Base-by-base conservation (phyloP, 2,797 vertebrate genomes). In the Petrocephalus sullivani region DNA sequence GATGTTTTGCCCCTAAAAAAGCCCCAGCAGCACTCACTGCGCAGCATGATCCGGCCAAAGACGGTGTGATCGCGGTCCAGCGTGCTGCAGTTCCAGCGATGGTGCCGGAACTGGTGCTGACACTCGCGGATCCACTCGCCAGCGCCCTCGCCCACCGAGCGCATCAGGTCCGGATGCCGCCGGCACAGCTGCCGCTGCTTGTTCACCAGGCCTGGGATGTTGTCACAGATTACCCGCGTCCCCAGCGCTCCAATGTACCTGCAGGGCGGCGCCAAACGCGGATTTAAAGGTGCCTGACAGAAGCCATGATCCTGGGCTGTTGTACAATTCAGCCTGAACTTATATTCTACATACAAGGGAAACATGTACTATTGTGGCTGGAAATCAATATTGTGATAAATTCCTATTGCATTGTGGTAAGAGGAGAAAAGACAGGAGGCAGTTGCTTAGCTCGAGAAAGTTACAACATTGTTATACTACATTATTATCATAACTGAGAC, bases 61-160 rank as follows among this genome's bases (percentile, higher is more conserved):
- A 99, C 98, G 0, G 97, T 98, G 95, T 98, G 97, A 94, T 99
- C 98, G 21, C 98, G 96, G 92, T 98, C 98, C 95, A 99, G 93
- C 0, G 98, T 99, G 95, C 97, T 99, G 95, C 98, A 99, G 94
- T 99, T 99, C 98, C 98, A 99, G 92, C 98, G 97, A 93, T 99
- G 98, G 93, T 99, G 95, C 90, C 96, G 96, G 94, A 99, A 99
- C 93, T 99, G 98, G 93, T 99, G 97, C 94, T 99, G 98, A 92
- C 98, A 99, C 92, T 99, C 98, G 9, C 93, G 95, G 92, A 99
- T 98, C 98, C 98, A 99, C 91, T 99, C 98, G 91, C 97, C 97
- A 92, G 98, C 98, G 28, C 98, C 98, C 89, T 98, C 97, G 0
- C 98, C 98, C 0, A 99, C 97, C 0, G 98, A 97, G 93, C 98